Evolutionary conservation across 2,888 invertebrate species (phyloP).

Genomic region (Aspidiotus rigidus): DNA sequence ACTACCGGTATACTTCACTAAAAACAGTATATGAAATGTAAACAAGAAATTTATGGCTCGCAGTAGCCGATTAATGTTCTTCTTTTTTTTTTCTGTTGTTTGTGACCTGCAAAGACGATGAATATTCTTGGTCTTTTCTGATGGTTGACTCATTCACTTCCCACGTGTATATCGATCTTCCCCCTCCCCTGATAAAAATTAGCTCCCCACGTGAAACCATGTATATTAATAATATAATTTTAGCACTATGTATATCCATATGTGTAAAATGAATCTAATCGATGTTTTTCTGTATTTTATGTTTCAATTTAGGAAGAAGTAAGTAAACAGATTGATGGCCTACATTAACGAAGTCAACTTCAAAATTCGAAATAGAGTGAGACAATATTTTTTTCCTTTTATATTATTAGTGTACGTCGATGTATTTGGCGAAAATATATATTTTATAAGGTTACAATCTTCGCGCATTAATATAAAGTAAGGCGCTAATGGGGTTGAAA

Average conservation of each 20-base stretch:
- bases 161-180: slow-evolving; percentile 1
- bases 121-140: background rate
- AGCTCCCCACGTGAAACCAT: background rate
- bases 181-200: background rate
- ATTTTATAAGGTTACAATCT: no score
- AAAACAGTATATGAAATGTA: background rate
- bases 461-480: no score
- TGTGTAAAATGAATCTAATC: slow-evolving; percentile 17
- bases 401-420: background rate
- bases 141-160: background rate
- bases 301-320: slow-evolving; percentile 28
- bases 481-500: no score
- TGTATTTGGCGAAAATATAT: no score
- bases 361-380: slow-evolving; percentile 5
- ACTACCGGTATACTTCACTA: no score
- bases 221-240: background rate
- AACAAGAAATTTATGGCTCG: slow-evolving; percentile 2
- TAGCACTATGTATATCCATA: background rate
- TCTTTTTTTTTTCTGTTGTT: background rate
- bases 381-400: background rate
- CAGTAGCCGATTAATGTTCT: slow-evolving; percentile 1
- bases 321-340: slow-evolving; percentile 23
- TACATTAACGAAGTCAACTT: slow-evolving; percentile 13
- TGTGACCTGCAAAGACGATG: slow-evolving; percentile 4
- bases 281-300: slow-evolving; percentile 18